Evolutionary conservation across 1,140 invertebrate genomes (phyloP).

Genomic region (Ephestia elutella): DNA sequence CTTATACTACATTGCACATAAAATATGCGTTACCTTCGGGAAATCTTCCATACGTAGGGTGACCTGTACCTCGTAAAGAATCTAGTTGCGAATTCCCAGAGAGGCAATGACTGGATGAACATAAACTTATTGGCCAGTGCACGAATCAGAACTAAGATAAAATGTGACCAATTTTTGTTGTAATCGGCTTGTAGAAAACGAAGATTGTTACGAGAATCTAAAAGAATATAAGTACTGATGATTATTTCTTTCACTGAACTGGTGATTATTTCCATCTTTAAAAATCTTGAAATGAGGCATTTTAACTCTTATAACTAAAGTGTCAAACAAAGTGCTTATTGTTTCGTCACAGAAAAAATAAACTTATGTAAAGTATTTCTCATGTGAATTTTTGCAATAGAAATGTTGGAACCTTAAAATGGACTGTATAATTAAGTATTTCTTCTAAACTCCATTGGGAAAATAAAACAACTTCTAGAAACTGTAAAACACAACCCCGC

Average conservation of each 20-base stretch:
- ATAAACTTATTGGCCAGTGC: neutral
- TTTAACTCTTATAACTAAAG: no score
- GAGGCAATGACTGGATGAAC: constrained; percentile 23
- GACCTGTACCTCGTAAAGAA: constrained; percentile 46
- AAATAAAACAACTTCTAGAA: no score
- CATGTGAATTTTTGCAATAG: no score
- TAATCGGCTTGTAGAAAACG: neutral
- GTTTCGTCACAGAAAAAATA: no score
- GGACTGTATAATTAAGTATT: no score
- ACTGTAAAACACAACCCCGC: neutral
- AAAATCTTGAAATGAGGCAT: no score
- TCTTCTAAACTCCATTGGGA: no score
- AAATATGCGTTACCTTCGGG: constrained; percentile 57
- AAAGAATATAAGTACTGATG: no score
- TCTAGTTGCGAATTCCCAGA: constrained; percentile 44
- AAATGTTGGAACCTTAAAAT: neutral
- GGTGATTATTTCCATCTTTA: no score
- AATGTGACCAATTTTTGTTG: neutral
- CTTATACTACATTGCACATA: constrained; percentile 56
- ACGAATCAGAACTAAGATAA: neutral
- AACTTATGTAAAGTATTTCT: no score
- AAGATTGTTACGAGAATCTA: neutral
- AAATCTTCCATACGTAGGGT: constrained; percentile 46
- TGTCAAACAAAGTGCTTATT: no score
- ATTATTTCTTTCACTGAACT: no score